Conservation (phyloP, 2,888 invertebrate species). For the Ormia ochracea region DNA sequence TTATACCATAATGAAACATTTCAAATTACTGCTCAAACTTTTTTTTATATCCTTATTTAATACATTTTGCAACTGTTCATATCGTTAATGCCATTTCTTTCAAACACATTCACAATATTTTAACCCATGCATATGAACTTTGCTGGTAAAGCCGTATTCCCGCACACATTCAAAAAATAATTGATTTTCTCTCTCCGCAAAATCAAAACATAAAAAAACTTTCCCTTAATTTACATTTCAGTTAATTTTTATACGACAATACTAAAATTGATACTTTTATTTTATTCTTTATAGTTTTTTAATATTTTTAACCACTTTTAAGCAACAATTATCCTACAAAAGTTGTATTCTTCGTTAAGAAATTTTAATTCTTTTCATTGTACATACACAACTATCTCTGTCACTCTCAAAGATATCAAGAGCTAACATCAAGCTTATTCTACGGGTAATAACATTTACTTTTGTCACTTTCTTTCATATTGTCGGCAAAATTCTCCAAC, state of each 20-base stretch:
- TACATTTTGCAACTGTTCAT: conserved; percentile 35
- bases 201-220: conserved; percentile 45
- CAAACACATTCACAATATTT: background rate
- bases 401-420: background rate
- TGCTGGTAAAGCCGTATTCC: conserved; percentile 28
- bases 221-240: conserved; percentile 45
- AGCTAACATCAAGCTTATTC: no score
- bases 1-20: background rate
- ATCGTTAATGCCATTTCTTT: conserved; percentile 49
- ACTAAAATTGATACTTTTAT: background rate
- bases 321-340: conserved; percentile 49
- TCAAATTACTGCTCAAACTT: background rate
- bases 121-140: background rate
- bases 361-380: conserved; percentile 39
- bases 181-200: conserved; percentile 61
- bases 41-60: background rate
- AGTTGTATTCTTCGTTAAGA: conserved; percentile 30
- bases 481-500: conserved; percentile 60
- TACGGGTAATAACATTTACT: conserved; percentile 19
- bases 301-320: background rate
- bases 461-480: conserved; percentile 54
- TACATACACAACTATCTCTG: conserved; percentile 13
- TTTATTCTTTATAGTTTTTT: background rate
- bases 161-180: conserved; percentile 42
- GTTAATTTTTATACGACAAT: background rate